Conservation (phyloP, 37 sponge, comb jelly and placozoan species). For the Axinella damicornis region DNA sequence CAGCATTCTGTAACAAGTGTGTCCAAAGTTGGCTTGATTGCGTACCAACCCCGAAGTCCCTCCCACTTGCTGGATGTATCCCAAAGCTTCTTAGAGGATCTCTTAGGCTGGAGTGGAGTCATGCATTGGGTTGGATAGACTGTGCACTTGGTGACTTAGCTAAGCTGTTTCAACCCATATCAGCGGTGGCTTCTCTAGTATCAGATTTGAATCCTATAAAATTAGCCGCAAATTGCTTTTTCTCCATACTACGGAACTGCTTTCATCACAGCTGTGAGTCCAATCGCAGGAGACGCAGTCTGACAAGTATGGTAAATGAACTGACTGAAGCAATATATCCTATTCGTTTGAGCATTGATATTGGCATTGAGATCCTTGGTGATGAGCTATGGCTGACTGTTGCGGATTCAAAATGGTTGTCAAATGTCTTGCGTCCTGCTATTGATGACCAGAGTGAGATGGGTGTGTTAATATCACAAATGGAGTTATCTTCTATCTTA, state of each 20-base stretch:
- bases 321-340: slow-evolving; percentile 24
- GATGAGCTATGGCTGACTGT: slow-evolving; percentile 20
- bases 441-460: slow-evolving; percentile 29
- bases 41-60: slow-evolving; percentile 11
- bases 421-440: slow-evolving; percentile 18
- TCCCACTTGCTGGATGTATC: slow-evolving; percentile 24
- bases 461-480: slow-evolving; percentile 27
- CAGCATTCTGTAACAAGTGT: slow-evolving; percentile 24
- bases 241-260: neutral
- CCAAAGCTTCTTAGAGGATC: neutral
- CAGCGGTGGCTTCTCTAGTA: no score
- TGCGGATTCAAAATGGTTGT: slow-evolving; percentile 40
- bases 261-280: neutral
- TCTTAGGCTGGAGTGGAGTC: no score
- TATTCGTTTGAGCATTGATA: slow-evolving; percentile 1
- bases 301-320: neutral
- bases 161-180: no score
- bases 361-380: slow-evolving; percentile 35
- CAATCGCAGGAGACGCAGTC: neutral
- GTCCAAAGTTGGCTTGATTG: neutral
- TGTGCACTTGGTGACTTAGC: no score
- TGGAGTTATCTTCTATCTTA: slow-evolving; percentile 16
- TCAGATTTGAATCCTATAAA: no score
- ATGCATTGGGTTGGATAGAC: no score
- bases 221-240: no score